phyloP scores from a whole-genome alignment of 2,888 invertebrate species.

The Apotomis betuletana region DNA sequence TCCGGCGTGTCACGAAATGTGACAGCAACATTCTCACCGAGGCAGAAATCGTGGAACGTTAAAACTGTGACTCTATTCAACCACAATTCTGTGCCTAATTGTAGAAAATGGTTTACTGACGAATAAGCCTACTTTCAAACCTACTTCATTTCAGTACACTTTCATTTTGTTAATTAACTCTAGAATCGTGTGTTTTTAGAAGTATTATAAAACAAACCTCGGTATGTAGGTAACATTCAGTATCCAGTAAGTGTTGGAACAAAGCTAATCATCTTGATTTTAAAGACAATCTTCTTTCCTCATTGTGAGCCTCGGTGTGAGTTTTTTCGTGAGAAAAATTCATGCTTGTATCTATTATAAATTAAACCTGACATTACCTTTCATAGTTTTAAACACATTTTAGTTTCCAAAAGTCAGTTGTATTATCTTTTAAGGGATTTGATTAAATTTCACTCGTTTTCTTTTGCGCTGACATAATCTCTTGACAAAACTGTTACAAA shows the following conservation, averaged over 20 bases:
- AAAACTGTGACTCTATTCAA: background rate
- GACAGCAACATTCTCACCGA: background rate
- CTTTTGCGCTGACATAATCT: no score
- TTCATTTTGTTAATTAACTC: no score
- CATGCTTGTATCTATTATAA: constrained; percentile 49
- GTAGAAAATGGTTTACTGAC: no score
- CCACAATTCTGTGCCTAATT: background rate
- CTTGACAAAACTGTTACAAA: no score
- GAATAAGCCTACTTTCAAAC: no score
- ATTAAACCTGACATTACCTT: no score
- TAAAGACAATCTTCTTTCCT: constrained; percentile 50
- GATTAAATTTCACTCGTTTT: no score
- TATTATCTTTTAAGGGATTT: no score
- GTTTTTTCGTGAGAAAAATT: constrained; percentile 73
- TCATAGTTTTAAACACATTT: no score
- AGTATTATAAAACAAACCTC: background rate
- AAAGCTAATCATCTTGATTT: constrained; percentile 26
- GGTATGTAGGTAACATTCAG: constrained; percentile 36
- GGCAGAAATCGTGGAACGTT: background rate
- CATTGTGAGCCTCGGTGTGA: constrained; percentile 71
- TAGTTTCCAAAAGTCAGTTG: no score
- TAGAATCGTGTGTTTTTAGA: no score
- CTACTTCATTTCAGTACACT: no score
- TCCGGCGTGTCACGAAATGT: constrained; percentile 3
- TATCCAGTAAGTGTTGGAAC: constrained; percentile 21